A percentile compares a stretch with the other conserved stretches of the same genome.
phyloP scores from a whole-genome alignment of 2,113 vertebrate species.

The Crotalus tigris region DNA sequence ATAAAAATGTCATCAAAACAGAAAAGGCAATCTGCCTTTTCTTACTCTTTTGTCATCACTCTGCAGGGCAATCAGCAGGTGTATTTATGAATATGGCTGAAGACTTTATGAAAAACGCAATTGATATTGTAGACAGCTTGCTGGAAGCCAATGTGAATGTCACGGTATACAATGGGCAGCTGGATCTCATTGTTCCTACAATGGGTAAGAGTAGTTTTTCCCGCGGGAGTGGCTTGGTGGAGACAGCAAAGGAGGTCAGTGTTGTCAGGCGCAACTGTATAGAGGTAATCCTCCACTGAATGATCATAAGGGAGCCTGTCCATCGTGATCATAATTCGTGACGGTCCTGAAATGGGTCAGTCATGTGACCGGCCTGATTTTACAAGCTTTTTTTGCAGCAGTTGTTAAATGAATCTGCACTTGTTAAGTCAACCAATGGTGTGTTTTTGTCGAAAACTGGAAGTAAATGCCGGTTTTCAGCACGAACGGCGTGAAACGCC shows the following conservation, averaged over 20 bases:
- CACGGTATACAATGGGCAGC: slow-evolving; percentile 91
- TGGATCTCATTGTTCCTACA: slow-evolving; percentile 97
- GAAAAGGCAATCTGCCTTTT: not conserved
- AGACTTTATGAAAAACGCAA: slow-evolving; percentile 92
- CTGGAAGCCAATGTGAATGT: slow-evolving; percentile 82
- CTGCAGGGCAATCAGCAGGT: slow-evolving; percentile 75
- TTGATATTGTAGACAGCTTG: slow-evolving; percentile 83
- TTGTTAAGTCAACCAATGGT: not conserved
- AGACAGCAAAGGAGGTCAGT: not conserved
- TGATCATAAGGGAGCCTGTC: not conserved
- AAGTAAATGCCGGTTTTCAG: not conserved
- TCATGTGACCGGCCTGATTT: not conserved
- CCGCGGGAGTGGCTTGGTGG: not conserved
- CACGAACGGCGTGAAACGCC: not conserved
- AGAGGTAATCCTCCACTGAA: not conserved
- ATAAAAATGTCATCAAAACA: not conserved
- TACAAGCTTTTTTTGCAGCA: not conserved
- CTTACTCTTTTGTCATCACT: not conserved
- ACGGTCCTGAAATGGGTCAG: not conserved
- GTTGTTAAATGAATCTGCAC: not conserved
- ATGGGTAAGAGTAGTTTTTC: slow-evolving; percentile 75
- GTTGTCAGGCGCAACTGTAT: not conserved
- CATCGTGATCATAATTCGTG: not conserved
- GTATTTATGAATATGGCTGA: slow-evolving; percentile 87
- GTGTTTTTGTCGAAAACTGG: not conserved